A percentile compares a stretch with the other conserved stretches of the same genome.
These are phyloP conservation scores for Notoglanidium macrostoma DNA, from an alignment of 2,797 vertebrate genomes.

Conservation along the genomic window DNA sequence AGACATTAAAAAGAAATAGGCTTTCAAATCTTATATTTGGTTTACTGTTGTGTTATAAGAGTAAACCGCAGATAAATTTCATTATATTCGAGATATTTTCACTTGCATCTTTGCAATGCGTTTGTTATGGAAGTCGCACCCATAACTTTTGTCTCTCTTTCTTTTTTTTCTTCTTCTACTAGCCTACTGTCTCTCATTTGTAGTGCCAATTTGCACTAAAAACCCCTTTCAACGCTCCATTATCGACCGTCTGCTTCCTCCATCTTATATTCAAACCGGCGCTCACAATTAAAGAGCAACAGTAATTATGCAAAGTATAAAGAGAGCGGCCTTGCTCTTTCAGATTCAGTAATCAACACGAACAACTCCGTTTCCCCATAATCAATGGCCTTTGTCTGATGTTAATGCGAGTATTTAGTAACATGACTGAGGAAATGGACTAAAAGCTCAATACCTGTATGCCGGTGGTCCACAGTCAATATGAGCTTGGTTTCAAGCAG, in stretches of 20 bases:
- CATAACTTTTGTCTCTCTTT: background rate
- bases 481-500: constrained; percentile 35
- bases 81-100: too few species aligned
- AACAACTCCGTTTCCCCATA: constrained; percentile 47
- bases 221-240: constrained; percentile 50
- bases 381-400: constrained; percentile 61
- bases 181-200: constrained; percentile 30
- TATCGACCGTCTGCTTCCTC: constrained; percentile 60
- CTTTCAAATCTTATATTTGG: too few species aligned
- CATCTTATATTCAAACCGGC: constrained; percentile 59
- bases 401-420: constrained; percentile 60
- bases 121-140: background rate
- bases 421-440: constrained; percentile 59
- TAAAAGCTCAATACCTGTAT: constrained; percentile 50
- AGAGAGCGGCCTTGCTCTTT: constrained; percentile 55
- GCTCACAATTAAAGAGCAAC: constrained; percentile 64
- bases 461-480: constrained; percentile 51
- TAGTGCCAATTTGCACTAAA: constrained; percentile 56
- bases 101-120: too few species aligned
- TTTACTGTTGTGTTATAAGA: too few species aligned
- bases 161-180: constrained; percentile 1
- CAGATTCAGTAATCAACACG: constrained; percentile 50
- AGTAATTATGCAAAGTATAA: constrained; percentile 60
- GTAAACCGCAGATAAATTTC: too few species aligned
- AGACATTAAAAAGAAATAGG: too few species aligned